A percentile compares a stretch with the other conserved stretches of the same genome.
phyloP scores from a whole-genome alignment of 2,113 vertebrate species.

The Lasiurus cinereus region DNA sequence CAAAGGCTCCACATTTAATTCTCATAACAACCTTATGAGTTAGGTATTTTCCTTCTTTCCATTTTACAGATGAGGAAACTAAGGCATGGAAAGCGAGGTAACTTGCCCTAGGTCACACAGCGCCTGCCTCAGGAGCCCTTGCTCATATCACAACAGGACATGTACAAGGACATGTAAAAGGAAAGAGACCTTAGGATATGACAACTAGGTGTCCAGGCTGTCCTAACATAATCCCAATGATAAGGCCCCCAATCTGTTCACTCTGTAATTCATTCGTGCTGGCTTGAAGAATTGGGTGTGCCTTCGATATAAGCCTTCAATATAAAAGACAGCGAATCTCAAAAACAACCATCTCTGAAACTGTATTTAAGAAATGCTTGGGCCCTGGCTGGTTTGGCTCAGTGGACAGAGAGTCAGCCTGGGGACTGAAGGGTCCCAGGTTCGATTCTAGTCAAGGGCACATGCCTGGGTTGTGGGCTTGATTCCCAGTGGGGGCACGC shows the following conservation, averaged over 20 bases:
- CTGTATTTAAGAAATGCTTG: not conserved
- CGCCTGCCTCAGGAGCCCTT: not conserved
- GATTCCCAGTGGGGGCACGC: no score
- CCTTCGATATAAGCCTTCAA: not conserved
- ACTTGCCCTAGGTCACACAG: not conserved
- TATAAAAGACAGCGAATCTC: constrained; percentile 13
- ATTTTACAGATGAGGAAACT: constrained; percentile 4
- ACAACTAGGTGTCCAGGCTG: not conserved
- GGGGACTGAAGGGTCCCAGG: no score
- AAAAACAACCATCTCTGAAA: not conserved
- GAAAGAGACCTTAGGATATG: not conserved
- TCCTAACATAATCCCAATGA: not conserved
- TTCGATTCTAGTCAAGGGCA: no score
- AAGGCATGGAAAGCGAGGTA: not conserved
- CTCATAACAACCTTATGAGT: not conserved
- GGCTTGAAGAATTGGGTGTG: constrained; percentile 29
- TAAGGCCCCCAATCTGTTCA: not conserved
- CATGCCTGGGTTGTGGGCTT: no score
- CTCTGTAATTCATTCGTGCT: not conserved
- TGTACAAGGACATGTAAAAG: no score
- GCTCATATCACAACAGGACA: not conserved
- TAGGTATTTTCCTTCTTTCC: not conserved
- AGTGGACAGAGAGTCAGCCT: no score
- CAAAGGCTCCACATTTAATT: not conserved
- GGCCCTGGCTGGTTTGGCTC: no score